phyloP scores from a whole-genome alignment of 2,888 invertebrate genomes.

The Liopterus haemorrhoidalis region DNA sequence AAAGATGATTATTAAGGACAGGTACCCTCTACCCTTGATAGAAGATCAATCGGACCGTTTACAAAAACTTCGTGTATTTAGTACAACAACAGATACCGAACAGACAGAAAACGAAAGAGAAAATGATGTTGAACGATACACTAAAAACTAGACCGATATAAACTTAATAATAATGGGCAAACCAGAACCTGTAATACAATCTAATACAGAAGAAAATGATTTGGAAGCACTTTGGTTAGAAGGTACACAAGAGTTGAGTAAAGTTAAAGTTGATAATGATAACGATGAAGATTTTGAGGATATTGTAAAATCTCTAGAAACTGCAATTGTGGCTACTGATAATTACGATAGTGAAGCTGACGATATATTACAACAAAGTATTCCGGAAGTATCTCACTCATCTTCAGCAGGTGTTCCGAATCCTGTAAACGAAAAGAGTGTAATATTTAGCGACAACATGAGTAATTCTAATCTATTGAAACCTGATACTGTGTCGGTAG shows the following conservation, averaged over 20 bases:
- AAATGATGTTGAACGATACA: not conserved
- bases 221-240: constrained; percentile 18
- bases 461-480: too few species aligned
- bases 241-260: constrained; percentile 4
- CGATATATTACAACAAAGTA: too few species aligned
- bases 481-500: too few species aligned
- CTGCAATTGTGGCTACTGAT: constrained; percentile 18
- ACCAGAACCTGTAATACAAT: not conserved
- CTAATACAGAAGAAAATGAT: constrained; percentile 11
- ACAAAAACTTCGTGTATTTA: too few species aligned
- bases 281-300: constrained; percentile 20
- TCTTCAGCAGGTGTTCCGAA: too few species aligned
- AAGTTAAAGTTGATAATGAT: constrained; percentile 13
- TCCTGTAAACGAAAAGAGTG: too few species aligned
- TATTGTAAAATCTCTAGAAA: constrained; percentile 20
- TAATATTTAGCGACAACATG: too few species aligned
- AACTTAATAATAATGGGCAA: constrained; percentile 6
- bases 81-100: not conserved
- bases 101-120: not conserved
- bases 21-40: too few species aligned
- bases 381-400: too few species aligned
- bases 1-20: too few species aligned
- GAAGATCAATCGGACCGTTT: too few species aligned
- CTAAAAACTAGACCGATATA: constrained; percentile 1
- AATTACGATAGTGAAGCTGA: constrained; percentile 15